Evolutionary conservation across 2,113 vertebrate species (phyloP).

Genomic region (Origma solitaria): DNA sequence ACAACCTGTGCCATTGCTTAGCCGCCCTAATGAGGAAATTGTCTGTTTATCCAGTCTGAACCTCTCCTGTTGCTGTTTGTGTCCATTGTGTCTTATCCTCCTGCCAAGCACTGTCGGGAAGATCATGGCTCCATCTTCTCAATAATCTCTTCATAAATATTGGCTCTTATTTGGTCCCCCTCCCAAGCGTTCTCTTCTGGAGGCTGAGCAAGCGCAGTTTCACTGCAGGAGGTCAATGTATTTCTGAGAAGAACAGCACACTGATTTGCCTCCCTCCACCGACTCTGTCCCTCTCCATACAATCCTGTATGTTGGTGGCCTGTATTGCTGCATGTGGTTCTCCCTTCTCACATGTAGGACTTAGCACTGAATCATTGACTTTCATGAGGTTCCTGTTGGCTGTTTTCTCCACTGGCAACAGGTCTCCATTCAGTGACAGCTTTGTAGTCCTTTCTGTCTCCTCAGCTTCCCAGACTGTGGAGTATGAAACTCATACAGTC

Average conservation of each 20-base stretch:
- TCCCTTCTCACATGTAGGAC: not conserved
- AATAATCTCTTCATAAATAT: not conserved
- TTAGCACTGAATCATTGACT: not conserved
- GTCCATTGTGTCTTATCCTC: not conserved
- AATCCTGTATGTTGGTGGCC: not conserved
- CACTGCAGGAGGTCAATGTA: not conserved
- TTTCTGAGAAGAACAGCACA: not conserved
- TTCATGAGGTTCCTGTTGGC: not conserved
- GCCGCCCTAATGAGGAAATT: not conserved
- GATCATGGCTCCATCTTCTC: not conserved
- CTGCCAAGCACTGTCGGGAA: not conserved
- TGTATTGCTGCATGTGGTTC: not conserved
- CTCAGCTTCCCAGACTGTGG: not conserved
- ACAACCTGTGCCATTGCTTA: not conserved
- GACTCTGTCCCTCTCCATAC: not conserved
- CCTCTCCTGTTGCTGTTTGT: not conserved
- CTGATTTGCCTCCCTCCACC: not conserved
- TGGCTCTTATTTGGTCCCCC: rapidly evolving
- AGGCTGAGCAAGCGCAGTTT: not conserved
- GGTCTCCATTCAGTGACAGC: not conserved
- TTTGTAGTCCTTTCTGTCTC: not conserved
- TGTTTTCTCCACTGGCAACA: not conserved
- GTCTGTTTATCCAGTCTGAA: not conserved
- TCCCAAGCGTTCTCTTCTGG: not conserved
- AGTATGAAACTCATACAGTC: not conserved